Conservation (phyloP, 2,113 vertebrate genomes). For the Zapus hudsonius region DNA sequence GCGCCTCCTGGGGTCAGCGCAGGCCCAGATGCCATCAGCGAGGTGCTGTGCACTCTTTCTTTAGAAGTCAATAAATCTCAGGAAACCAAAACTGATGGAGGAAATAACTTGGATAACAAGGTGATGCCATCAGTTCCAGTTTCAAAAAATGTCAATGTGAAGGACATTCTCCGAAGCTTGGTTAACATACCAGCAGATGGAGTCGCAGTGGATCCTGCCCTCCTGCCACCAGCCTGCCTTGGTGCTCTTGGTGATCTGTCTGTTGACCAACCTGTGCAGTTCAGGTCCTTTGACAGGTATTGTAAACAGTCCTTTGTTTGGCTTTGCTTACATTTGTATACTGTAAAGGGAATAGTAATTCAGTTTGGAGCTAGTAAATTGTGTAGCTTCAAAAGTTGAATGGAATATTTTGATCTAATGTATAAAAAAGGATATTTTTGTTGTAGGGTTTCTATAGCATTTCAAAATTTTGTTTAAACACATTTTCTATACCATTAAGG, state of each 20-base stretch:
- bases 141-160: slow-evolving; percentile 94
- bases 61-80: slow-evolving; percentile 91
- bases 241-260: slow-evolving; percentile 87
- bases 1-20: slow-evolving; percentile 79
- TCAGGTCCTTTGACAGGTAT: slow-evolving; percentile 97
- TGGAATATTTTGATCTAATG: slow-evolving; percentile 36
- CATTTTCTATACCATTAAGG: neutral
- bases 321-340: neutral
- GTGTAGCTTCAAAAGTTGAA: slow-evolving; percentile 1
- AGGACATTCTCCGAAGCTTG: slow-evolving; percentile 96
- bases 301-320: neutral
- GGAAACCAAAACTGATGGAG: slow-evolving; percentile 78
- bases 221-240: slow-evolving; percentile 91
- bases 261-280: slow-evolving; percentile 89
- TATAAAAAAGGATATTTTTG: slow-evolving; percentile 24
- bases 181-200: slow-evolving; percentile 92
- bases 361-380: neutral
- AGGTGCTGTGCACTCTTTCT: slow-evolving; percentile 93
- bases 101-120: slow-evolving; percentile 79
- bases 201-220: slow-evolving; percentile 87
- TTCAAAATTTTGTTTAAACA: slow-evolving; percentile 1
- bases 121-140: slow-evolving; percentile 74
- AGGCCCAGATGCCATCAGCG: slow-evolving; percentile 94
- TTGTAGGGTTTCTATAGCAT: neutral
- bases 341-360: slow-evolving; percentile 5